These are phyloP conservation scores for Moxostoma hubbsi DNA, from an alignment of 2,797 vertebrate genomes.

Conservation along the genomic window DNA sequence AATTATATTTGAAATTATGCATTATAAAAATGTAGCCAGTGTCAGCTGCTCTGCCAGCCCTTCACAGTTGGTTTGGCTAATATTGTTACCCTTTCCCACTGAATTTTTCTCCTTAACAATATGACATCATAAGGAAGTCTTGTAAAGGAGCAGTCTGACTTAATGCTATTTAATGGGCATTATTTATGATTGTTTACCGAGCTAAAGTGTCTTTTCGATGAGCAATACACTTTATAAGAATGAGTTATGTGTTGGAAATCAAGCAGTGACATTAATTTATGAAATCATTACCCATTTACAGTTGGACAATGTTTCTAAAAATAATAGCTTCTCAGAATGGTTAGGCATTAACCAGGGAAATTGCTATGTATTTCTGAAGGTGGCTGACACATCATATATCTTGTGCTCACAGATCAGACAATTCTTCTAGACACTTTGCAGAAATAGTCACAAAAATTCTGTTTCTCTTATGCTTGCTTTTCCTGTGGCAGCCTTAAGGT, in stretches of 20 bases:
- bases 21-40: conserved; percentile 7
- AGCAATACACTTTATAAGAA: conserved; percentile 5
- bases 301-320: conserved; percentile 17
- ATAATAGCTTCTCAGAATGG: neutral
- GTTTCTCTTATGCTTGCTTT: neutral
- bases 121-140: neutral
- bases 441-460: neutral
- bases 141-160: conserved; percentile 20
- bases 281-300: conserved; percentile 11
- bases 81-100: neutral
- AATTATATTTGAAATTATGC: conserved; percentile 5
- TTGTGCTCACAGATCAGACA: neutral
- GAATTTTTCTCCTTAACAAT: neutral
- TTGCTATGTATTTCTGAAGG: conserved; percentile 19
- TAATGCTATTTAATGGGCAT: neutral
- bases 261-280: conserved; percentile 20
- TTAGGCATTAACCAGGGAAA: conserved; percentile 13
- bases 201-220: conserved; percentile 40
- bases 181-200: conserved; percentile 39
- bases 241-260: neutral
- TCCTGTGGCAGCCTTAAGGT: neutral
- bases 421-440: conserved; percentile 3
- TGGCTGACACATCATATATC: neutral
- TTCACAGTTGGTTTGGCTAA: conserved; percentile 1
- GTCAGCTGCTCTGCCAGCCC: conserved; percentile 1